Conservation (phyloP, 2,113 vertebrate species). For the Guaruba guarouba region DNA sequence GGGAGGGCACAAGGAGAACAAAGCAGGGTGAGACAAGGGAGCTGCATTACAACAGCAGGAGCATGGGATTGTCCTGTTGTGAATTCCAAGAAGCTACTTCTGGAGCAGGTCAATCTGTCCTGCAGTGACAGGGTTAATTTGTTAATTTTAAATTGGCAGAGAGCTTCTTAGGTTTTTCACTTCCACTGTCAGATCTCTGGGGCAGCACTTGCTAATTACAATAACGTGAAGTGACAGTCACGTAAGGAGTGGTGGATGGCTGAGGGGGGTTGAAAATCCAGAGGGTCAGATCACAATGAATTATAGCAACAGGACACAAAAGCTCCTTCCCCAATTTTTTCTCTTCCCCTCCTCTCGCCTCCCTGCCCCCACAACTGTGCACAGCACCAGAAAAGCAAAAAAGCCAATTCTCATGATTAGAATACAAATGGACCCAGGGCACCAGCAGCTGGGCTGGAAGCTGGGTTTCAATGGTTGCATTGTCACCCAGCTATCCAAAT, state of each 20-base stretch:
- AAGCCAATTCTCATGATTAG: neutral
- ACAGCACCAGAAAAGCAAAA: neutral
- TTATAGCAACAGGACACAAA: neutral
- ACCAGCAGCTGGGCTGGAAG: neutral
- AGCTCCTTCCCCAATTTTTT: neutral
- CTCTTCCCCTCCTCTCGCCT: neutral
- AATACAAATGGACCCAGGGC: neutral
- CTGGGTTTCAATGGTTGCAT: neutral
- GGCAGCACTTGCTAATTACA: constrained; percentile 15
- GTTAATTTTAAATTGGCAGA: constrained; percentile 20
- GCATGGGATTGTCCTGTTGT: neutral
- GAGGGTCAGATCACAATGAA: neutral
- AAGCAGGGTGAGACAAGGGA: neutral
- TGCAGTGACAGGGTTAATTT: constrained; percentile 22
- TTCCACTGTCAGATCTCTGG: neutral
- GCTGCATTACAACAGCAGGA: neutral
- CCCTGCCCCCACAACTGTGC: neutral
- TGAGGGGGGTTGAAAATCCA: neutral
- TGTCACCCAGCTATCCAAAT: neutral
- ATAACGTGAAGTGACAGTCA: neutral
- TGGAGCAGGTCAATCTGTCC: neutral
- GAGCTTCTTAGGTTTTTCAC: neutral
- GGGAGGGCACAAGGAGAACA: neutral
- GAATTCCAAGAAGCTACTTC: neutral
- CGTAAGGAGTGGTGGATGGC: neutral